Evolutionary conservation across 2,797 vertebrate species (phyloP).

Genomic region (Agapornis canus): DNA sequence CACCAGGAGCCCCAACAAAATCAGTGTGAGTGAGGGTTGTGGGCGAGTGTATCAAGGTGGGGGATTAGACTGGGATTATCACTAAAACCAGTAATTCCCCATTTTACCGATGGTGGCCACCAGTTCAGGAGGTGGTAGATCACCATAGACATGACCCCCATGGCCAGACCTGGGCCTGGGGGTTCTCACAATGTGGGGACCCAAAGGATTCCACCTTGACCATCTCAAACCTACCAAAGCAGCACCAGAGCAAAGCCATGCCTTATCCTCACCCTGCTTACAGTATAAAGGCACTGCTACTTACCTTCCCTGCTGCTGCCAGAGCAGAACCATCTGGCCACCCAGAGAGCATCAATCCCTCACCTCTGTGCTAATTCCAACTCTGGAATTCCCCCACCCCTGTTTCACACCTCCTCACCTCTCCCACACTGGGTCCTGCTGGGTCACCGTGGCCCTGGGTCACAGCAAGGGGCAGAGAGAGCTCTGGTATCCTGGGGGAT

Average conservation of each 20-base stretch:
- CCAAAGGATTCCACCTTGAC: neutral
- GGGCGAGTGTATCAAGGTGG: constrained; percentile 7
- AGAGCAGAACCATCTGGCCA: rapidly evolving
- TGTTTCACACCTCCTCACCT: rapidly evolving
- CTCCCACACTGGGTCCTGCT: rapidly evolving
- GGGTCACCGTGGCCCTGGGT: rapidly evolving
- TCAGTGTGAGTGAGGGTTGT: constrained; percentile 51
- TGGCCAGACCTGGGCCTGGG: rapidly evolving
- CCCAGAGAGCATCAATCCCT: rapidly evolving
- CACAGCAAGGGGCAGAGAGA: neutral
- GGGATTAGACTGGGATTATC: constrained; percentile 54
- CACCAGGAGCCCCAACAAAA: neutral
- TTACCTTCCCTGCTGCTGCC: rapidly evolving
- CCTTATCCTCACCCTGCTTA: rapidly evolving
- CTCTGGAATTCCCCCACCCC: rapidly evolving
- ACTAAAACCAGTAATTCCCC: constrained; percentile 48
- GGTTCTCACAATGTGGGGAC: rapidly evolving
- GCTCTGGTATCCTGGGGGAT: neutral
- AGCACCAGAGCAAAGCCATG: neutral
- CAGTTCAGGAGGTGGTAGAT: rapidly evolving
- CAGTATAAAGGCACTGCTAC: rapidly evolving
- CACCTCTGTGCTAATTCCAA: neutral
- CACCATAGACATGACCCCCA: rapidly evolving
- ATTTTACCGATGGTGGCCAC: constrained; percentile 23
- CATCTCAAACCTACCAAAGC: neutral